Percentiles rank a stretch among this genome's conserved stretches.
Evolutionary conservation across 2,888 invertebrate species (phyloP).

Genomic region (Mimumesa dahlbomi): DNA sequence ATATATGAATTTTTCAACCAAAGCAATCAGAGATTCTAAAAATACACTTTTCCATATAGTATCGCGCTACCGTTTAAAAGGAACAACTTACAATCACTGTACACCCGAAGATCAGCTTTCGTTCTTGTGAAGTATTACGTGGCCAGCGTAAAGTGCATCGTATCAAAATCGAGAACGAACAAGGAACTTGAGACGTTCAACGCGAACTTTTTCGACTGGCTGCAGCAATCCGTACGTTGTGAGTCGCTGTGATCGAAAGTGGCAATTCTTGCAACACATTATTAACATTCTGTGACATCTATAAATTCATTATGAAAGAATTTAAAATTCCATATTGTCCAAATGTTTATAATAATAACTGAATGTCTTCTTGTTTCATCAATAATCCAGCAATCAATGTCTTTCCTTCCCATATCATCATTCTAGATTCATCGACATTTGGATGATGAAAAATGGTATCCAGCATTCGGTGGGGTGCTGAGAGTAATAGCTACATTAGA

Average conservation of each 20-base stretch:
- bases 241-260: slow-evolving; percentile 50
- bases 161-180: slow-evolving; percentile 75
- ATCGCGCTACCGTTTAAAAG: slow-evolving; percentile 84
- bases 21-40: no score
- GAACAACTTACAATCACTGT: slow-evolving; percentile 81
- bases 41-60: slow-evolving; percentile 54
- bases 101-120: slow-evolving; percentile 79
- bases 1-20: no score
- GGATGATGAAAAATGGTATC: slow-evolving; percentile 84
- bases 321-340: no score
- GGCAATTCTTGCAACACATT: slow-evolving; percentile 18
- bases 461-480: slow-evolving; percentile 82
- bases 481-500: slow-evolving; percentile 79
- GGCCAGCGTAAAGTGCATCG: slow-evolving; percentile 82
- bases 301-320: no score
- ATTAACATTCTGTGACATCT: no score
- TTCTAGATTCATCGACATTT: slow-evolving; percentile 81
- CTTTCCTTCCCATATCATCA: background rate
- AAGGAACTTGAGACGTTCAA: slow-evolving; percentile 80
- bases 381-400: background rate
- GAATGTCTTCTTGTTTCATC: no score
- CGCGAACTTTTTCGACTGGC: slow-evolving; percentile 82
- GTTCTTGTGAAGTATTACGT: slow-evolving; percentile 82
- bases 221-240: slow-evolving; percentile 80
- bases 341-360: background rate